Base-by-base conservation (phyloP, 2,113 vertebrate species). In the Sialia sialis region DNA sequence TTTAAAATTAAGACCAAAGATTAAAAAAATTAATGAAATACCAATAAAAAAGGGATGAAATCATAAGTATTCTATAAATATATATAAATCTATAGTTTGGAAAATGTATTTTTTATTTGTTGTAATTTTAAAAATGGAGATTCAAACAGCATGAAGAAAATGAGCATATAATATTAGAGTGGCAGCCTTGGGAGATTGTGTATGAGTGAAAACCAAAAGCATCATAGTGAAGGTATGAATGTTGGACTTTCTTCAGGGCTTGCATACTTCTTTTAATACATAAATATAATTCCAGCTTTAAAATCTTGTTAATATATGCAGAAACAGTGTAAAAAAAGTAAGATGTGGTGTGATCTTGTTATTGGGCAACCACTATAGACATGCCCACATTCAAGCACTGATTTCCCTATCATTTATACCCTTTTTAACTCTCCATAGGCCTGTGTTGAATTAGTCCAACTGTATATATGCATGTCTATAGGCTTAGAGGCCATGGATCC, bases 381-480 rank as follows among this genome's bases (percentile, higher is more conserved):
- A 38, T 1, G 7, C 64, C 14, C 19, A 39, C 18, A n/a, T 70
- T 67, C n/a, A 75, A 81, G 7, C 23, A 20, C 21, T 22, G 20
- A 20, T 59, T 68, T 73, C 22, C 8, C 4, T 39, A 3, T 38
- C 10, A 16, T n/a, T 13, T 34, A 2, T 10, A 38, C 1, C 0
- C 29, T 13, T 30, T 52, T 67, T 38, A 44, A 66, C 52, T 69
- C n/a, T 55, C 30, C 3, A 10, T 9, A 27, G n/a, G 36, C 5
- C 8, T 48, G 5, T 30, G 19, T 34, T 79, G 59, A 16, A 56
- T 73, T n/a, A 48, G 19, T 43, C 18, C 41, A 58, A 8, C 10
- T n/a, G 34, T 2, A 2, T 30, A 38, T 41, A 16, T 25, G 13
- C 25, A 64, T 20, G 4, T 21, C 34, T 63, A 10, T 18, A 69